These are phyloP conservation scores for Mantis religiosa DNA, from an alignment of 2,888 invertebrate genomes.

Conservation along the genomic window DNA sequence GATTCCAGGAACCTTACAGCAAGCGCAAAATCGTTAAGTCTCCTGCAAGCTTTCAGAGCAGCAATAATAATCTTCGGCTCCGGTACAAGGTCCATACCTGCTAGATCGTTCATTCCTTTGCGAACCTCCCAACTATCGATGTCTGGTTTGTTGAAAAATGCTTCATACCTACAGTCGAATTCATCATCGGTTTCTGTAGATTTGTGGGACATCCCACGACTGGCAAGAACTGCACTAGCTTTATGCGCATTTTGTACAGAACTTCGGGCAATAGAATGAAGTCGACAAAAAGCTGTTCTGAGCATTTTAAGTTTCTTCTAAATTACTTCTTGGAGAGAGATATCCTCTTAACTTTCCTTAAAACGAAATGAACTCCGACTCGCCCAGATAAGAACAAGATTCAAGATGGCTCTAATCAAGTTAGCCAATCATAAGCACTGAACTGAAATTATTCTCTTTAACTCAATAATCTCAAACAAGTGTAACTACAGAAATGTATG, in stretches of 20 bases:
- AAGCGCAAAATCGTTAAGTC: constrained; percentile 90
- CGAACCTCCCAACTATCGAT: constrained; percentile 95
- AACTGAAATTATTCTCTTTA: no score
- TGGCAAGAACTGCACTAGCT: constrained; percentile 24
- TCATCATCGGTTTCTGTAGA: constrained; percentile 71
- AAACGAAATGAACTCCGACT: neutral
- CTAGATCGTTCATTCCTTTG: constrained; percentile 84
- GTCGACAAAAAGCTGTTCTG: constrained; percentile 29
- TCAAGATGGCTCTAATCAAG: constrained; percentile 12
- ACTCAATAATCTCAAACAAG: no score
- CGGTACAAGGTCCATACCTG: constrained; percentile 87
- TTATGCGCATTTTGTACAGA: constrained; percentile 24
- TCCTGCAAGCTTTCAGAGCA: constrained; percentile 84
- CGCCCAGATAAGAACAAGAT: neutral
- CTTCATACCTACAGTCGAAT: constrained; percentile 78
- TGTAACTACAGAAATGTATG: no score
- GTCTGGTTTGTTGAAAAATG: constrained; percentile 78
- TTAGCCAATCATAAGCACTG: neutral
- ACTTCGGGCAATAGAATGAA: constrained; percentile 25
- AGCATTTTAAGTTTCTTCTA: constrained; percentile 26
- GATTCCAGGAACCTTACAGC: constrained; percentile 90
- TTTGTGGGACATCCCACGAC: constrained; percentile 36
- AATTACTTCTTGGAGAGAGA: neutral
- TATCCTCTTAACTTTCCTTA: neutral
- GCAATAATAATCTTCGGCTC: constrained; percentile 86